Evolutionary conservation across 2,888 invertebrate genomes (phyloP), one percentile per base, ranked within the genome.

Genomic region (Petrolisthes manimaculis): DNA sequence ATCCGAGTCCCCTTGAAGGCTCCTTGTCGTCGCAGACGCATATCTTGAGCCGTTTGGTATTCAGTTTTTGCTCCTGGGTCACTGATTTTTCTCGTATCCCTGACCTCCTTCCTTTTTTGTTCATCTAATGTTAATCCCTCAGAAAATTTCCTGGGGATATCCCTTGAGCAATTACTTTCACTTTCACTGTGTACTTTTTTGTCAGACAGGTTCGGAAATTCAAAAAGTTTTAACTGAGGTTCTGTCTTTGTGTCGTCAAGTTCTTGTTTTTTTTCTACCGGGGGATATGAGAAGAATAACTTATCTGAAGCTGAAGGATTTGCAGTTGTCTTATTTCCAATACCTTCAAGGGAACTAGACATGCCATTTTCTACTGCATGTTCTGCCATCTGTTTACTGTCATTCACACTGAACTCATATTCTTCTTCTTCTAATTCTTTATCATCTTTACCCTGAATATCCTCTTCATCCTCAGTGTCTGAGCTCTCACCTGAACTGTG

Each of bases 401-500:
- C 12, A 18, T 18, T 18, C 8, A n/a, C 71, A 71, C 1, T 24
- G 37, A 61, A 55, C 61, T 84, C 84, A 51, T 24, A 4, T 4
- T 75, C 75, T 24, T 79, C 85, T 24, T 85, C 85, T 53, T 85
- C 85, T 4, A 53, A 67, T 9, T 79, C 81, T 18, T 83, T 75
- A 55, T 90, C 90, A 71, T 90, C 90, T 5, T 80, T 55, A 0
- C 88, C 91, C 9, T 87, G 84, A 56, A 90, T 89, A 85, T 90
- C 87, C 4, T 86, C 91, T 54, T 90, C 91, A 61, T 90, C 90
- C 61, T 89, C 86, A 9, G 84, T 78, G 54, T 92, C 92, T 9
- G 91, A 89, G 18, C 92, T 92, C 75, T 88, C 89, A 51, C 89
- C 91, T 75, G 92, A 91, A 56, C 89, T 90, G 61, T 87, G 82